These are phyloP conservation scores for Xestobium rufovillosum DNA, from an alignment of 2,888 invertebrate species.

Conservation along the genomic window DNA sequence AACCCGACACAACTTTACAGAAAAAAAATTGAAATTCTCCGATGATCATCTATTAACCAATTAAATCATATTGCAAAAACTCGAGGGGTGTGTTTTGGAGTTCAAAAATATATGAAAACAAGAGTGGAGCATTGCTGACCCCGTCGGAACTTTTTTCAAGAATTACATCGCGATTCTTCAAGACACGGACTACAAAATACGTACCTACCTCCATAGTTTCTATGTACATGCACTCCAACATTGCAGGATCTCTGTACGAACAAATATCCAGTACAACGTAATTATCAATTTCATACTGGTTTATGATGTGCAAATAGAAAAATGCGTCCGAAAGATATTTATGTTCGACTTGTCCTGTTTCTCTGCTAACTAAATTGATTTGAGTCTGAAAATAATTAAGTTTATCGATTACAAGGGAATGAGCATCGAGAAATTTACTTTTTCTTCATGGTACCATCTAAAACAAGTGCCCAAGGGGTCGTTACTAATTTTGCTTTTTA, in stretches of 20 bases:
- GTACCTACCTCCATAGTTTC: conserved; percentile 63
- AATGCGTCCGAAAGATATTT: conserved; percentile 60
- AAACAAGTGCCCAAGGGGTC: conserved; percentile 61
- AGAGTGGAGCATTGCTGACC: neutral
- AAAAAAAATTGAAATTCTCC: too few species aligned
- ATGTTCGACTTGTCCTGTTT: conserved; percentile 49
- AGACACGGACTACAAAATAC: neutral
- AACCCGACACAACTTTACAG: too few species aligned
- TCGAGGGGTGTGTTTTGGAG: too few species aligned
- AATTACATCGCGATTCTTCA: too few species aligned
- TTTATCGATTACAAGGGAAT: neutral
- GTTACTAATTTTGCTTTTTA: conserved; percentile 55
- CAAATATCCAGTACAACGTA: conserved; percentile 73
- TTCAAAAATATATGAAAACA: too few species aligned
- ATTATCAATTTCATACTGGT: conserved; percentile 64
- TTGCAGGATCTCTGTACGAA: conserved; percentile 71
- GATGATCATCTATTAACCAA: too few species aligned
- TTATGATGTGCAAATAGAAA: conserved; percentile 81
- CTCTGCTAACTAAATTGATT: conserved; percentile 47
- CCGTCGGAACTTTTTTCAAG: neutral
- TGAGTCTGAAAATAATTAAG: conserved; percentile 43
- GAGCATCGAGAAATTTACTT: conserved; percentile 49
- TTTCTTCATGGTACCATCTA: conserved; percentile 67
- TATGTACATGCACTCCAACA: conserved; percentile 80
- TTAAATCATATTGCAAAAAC: too few species aligned